Conservation (phyloP, 1,140 invertebrate species). For the Euschistus heros region DNA sequence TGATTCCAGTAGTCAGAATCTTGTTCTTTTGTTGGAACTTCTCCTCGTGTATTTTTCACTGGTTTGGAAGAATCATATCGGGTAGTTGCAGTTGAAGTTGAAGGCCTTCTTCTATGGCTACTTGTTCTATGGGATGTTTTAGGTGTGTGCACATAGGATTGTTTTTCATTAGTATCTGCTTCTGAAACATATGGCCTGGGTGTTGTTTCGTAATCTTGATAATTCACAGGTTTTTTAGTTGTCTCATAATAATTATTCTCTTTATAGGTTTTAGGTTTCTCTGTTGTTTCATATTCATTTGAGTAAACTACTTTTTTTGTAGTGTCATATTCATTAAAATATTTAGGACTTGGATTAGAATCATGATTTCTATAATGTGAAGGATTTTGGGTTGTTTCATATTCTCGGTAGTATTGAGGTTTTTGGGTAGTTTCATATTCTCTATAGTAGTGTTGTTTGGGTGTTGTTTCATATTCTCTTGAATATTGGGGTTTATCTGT, state of each 20-base stretch:
- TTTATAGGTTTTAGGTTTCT: not conserved
- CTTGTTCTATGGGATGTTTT: not conserved
- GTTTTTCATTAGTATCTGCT: not conserved
- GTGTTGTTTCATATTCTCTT: constrained; percentile 4
- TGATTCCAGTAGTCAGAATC: constrained; percentile 30
- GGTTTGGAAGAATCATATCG: not conserved
- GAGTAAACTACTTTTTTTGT: not conserved
- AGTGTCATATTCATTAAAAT: not conserved
- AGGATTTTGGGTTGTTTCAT: not conserved
- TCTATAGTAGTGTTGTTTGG: not conserved
- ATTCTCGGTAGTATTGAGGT: not conserved
- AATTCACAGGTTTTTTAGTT: not conserved
- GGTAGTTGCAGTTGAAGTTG: not conserved
- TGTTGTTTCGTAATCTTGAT: not conserved
- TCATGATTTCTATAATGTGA: not conserved
- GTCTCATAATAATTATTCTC: not conserved
- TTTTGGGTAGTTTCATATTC: not conserved
- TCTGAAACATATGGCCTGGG: constrained; percentile 4
- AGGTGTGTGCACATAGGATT: not conserved
- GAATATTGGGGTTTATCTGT: not conserved
- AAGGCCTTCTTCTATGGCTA: not conserved
- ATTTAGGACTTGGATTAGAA: not conserved
- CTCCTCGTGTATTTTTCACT: not conserved
- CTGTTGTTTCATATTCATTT: not conserved
- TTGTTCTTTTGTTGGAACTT: constrained; percentile 13